Evolutionary conservation across 2,113 vertebrate genomes (phyloP), one percentile per base, ranked within the genome.

Genomic region (Fulica atra): DNA sequence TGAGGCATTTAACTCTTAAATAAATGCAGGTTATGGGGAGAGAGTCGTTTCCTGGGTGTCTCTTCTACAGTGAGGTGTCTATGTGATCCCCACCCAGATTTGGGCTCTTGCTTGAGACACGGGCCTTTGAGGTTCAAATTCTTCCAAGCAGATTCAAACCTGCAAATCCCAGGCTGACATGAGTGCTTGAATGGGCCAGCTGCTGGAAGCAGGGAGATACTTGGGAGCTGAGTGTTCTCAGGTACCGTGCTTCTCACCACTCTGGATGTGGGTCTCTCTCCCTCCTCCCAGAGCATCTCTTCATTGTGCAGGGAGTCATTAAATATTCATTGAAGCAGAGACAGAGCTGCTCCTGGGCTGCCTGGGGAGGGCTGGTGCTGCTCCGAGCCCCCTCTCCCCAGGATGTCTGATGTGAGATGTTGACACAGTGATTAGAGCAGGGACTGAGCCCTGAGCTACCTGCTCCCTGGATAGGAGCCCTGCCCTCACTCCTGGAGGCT

Each of bases 291-390:
- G 61, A 85, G 57, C 65, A 36, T 81, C 69, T 81, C 42, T 42
- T 91, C 35, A 54, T 91, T 96, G 77, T 95, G 89, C 70, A 70
- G 24, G 33, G 65, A 69, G 20, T 68, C 35, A 91, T 96, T 93
- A 95, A 97, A 96, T 95, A 96, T 97, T 95, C 23, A 96, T 94
- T 1, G 59, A 74, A 5, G 50, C 70, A 68, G 88, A 81, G 86
- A 71, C 0, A 0, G 29, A 93, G 53, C 60, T 0, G 11, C 21
- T 92, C 24, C 36, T 0, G 0, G 64, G 72, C 35, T 92, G 24
- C 1, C 5, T 2, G 3, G 70, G 53, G 64, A 68, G 72, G 31
- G 54, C 38, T 0, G 19, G 42, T 84, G 78, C 71, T 81, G 40
- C 64, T 89, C 54, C 0, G 33, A 92, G 73, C 6, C 71, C 9